A percentile compares a stretch with the other conserved stretches of the same genome.
These are phyloP conservation scores for Hipposideros larvatus DNA, from an alignment of 2,797 vertebrate species.

Conservation along the genomic window DNA sequence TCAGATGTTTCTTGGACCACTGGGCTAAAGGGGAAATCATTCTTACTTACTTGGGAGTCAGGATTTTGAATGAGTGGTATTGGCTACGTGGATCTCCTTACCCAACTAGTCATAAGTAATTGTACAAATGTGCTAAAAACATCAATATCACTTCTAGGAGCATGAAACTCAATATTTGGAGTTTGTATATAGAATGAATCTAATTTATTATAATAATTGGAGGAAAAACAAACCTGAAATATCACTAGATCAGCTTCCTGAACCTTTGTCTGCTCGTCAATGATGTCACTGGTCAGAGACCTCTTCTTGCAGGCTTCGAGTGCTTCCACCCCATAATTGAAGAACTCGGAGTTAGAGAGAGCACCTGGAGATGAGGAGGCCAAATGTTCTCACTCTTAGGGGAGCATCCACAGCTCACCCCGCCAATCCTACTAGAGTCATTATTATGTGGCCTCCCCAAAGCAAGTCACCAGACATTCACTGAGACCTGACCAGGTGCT, in stretches of 20 bases:
- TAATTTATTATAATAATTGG: background rate
- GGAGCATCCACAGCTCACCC: fast-evolving
- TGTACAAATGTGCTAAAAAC: background rate
- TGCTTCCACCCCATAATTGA: conserved; percentile 89
- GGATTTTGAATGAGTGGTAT: background rate
- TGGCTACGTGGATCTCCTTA: background rate
- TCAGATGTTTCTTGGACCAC: background rate
- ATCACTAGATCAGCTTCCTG: conserved; percentile 91
- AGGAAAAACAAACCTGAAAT: conserved; percentile 90
- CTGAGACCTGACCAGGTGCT: background rate
- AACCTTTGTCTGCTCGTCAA: conserved; percentile 92
- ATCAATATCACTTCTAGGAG: background rate
- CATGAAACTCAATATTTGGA: background rate
- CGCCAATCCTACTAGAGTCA: background rate
- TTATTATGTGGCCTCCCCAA: too few species aligned
- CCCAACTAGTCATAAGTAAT: background rate
- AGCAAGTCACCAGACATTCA: background rate
- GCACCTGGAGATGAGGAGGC: conserved; percentile 81
- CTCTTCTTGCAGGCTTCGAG: conserved; percentile 90
- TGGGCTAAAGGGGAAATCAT: background rate
- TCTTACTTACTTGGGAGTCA: background rate
- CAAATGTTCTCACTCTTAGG: background rate
- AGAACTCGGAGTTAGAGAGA: conserved; percentile 87
- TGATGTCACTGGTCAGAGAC: conserved; percentile 88
- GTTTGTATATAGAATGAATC: background rate